These are phyloP conservation scores for Petrophora chlorosata DNA, from an alignment of 2,888 invertebrate species.

Conservation along the genomic window DNA sequence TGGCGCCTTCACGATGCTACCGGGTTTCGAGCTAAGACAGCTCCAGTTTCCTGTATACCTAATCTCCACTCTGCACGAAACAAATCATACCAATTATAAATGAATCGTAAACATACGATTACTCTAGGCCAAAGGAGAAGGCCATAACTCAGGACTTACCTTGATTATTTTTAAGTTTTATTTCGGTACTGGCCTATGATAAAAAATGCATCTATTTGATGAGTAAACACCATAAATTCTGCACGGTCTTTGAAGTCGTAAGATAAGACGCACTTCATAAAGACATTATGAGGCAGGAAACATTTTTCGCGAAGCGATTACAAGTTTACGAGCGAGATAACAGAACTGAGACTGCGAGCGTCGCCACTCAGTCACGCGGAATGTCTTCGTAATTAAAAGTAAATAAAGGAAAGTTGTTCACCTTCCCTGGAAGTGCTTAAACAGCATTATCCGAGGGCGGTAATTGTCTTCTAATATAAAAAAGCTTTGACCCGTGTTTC, in stretches of 20 bases:
- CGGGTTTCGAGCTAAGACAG: conserved; percentile 41
- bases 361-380: conserved; percentile 10
- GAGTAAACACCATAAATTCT: conserved; percentile 61
- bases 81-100: conserved; percentile 53
- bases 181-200: conserved; percentile 51
- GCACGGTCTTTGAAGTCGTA: conserved; percentile 54
- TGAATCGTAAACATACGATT: conserved; percentile 54
- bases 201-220: conserved; percentile 62
- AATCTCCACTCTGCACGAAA: conserved; percentile 42
- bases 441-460: conserved; percentile 30
- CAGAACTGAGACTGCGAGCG: conserved; percentile 1
- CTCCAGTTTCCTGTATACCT: conserved; percentile 45
- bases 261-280: conserved; percentile 36
- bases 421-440: conserved; percentile 25
- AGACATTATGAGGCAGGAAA: conserved; percentile 36
- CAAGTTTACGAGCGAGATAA: conserved; percentile 32
- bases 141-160: conserved; percentile 54
- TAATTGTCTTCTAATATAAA: conserved; percentile 25
- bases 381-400: conserved; percentile 24
- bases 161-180: conserved; percentile 64
- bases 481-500: conserved; percentile 21
- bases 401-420: conserved; percentile 28
- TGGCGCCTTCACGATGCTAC: conserved; percentile 39
- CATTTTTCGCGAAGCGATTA: conserved; percentile 32
- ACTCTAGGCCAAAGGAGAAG: conserved; percentile 66